Evolutionary conservation across 2,113 vertebrate genomes (phyloP), one percentile per base, ranked within the genome.

Genomic region (Xiphophorus hellerii): DNA sequence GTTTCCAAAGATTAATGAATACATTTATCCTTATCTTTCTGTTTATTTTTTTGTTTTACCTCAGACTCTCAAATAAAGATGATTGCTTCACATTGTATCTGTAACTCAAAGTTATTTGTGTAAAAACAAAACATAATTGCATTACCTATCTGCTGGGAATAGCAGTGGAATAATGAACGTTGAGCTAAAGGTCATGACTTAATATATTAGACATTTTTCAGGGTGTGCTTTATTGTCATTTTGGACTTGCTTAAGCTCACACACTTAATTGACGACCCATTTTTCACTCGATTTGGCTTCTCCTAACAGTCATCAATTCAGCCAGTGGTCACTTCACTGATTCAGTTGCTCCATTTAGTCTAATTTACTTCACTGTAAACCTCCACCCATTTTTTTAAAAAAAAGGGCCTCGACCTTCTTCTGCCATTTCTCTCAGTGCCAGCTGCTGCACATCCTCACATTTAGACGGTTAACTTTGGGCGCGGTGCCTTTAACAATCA

Each of bases 281-380:
- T 79, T 79, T 75, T 85, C 71, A 77, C 65, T 73, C 71, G 71
- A 31, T 72, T 78, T 74, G 69, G 81, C 75, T 73, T 83, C 76
- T 77, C 78, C 62, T 31, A 35, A 29, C 37, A 31, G 27, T 74
- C 75, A 77, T 88, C 62, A 71, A 68, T 80, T 76, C 35, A 74
- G 58, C 60, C 74, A 69, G 48, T 66, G 66, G 79, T 81, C 80
- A 75, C 74, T 83, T 62, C 27, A 70, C 74, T 78, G 83, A 83
- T 82, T 79, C 80, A 73, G 51, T 80, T 63, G 58, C 64, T 80
- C 76, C 78, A 82, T 84, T 87, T 83, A 78, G 73, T 63, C 15
- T 80, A 71, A 82, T 79, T 78, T 76, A 80, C 69, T 81, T 78
- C 44, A 69, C 61, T 54, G 2, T 37, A 67, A 78, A 74, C 70